Evolutionary conservation across 2,113 vertebrate species (phyloP), one percentile per base, ranked within the genome.

Genomic region (Percina caprodes): DNA sequence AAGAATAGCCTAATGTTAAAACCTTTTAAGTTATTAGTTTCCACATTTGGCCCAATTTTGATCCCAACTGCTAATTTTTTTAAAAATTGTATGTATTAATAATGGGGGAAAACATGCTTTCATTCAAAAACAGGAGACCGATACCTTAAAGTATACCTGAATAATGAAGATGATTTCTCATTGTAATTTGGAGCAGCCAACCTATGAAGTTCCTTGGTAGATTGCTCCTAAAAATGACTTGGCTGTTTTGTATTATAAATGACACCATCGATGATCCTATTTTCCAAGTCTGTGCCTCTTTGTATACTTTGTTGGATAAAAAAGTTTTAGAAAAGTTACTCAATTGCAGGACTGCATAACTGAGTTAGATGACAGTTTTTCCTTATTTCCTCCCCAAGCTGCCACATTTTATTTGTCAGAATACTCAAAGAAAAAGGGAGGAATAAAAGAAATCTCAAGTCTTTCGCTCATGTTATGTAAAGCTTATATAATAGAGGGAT

Each of bases 381-480:
- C 46, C 79, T 82, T 4, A 76, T 79, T 86, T 90, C 72, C 61
- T 69, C 45, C 48, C 60, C 69, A 23, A 75, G 51, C 87, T 92
- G 91, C 77, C 92, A 91, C 83, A 54, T 82, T 82, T 60, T 61
- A 88, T 92, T 91, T 86, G 82, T 88, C 83, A 86, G 42, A 85
- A 85, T 65, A 46, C 59, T 60, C 48, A 54, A 35, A 69, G 52
- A 63, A 72, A 76, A 9, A 39, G 35, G 9, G 35, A 1, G 7
- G 55, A 69, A 74, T 78, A 58, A 70, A 23, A 72, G 82, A 62
- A 55, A 51, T 14, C 62, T 71, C 46, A 68, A 73, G 19, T 58
- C 51, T 68, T 61, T 79, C 6, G 21, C 75, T 76, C 58, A 60
- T 13, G 76, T 92, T 92, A 92, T 77, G 74, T 92, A 92, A 93